Evolutionary conservation across 2,888 invertebrate genomes (phyloP), one percentile per base, ranked within the genome.

Genomic region (Rhopalosiphum nymphaeae): DNA sequence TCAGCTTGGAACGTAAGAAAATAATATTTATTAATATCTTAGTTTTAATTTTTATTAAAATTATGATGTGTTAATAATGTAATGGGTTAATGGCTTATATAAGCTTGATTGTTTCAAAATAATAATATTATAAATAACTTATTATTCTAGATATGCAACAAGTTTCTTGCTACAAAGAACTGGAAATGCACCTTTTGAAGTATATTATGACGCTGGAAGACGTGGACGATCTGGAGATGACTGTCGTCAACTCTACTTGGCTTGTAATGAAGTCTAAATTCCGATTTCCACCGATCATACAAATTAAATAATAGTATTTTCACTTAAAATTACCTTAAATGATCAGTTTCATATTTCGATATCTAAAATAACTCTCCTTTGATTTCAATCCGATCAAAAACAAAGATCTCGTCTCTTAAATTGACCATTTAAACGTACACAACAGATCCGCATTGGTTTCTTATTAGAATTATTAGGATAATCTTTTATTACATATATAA

Each of bases 1-100:
- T 95, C 98, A 98, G 96, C 97, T 98, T 95, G 98, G 98, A 97
- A 98, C 98, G 98, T 98, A 96, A 97, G 98, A 89, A 56, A 53
- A 93, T 61, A 9, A 93, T 36, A 36, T 78, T 42, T 88, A 44
- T 86, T 44, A 85, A 85, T 44, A 44, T 29, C 29, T 49, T 16
- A 49, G 29, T 86, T 86, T 86, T 29, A n/a, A 89, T 57, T 78
- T 78, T 78, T 78, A 78, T 21, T 36, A 21, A 78, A 78, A 21
- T 36, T 36, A 42, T 21, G 5, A 67, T n/a, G 67, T 36, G 53
- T 53, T 53, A 21, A 53, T 53, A 53, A 53, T 53, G 21, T 53
- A 53, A 21, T 21, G 21, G 21, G 9, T 36, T 78, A 78, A 36
- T 36, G 21, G 21, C 25, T 78, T 78, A 78, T 26, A 26, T 36